Evolutionary conservation across 1,140 invertebrate species (phyloP).

Genomic region (Euwallacea similis): DNA sequence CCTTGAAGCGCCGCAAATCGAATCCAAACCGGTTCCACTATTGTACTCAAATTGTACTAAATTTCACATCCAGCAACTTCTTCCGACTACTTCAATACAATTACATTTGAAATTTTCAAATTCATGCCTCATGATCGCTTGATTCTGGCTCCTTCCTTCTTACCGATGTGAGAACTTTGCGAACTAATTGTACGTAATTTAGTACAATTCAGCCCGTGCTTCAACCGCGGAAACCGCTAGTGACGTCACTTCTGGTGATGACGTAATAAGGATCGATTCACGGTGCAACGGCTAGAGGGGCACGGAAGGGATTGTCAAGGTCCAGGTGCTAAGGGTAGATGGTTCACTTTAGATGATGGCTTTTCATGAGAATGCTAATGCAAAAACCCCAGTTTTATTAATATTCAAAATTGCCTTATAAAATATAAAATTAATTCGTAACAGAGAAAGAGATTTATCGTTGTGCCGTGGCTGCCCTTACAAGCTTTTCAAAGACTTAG

Average conservation of each 20-base stretch:
- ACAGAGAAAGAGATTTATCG: not conserved
- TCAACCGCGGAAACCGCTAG: not conserved
- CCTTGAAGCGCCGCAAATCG: not conserved
- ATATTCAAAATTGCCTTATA: not conserved
- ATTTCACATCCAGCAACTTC: not conserved
- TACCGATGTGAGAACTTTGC: not conserved
- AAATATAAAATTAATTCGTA: not conserved
- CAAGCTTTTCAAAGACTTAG: conserved; percentile 22
- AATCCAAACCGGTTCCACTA: not conserved
- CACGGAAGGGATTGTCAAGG: not conserved
- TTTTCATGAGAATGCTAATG: too few species aligned
- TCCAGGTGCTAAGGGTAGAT: too few species aligned
- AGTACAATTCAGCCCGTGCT: not conserved
- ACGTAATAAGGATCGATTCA: conserved; percentile 16
- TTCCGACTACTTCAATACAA: not conserved
- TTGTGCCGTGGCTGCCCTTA: conserved; percentile 45
- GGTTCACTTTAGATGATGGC: too few species aligned
- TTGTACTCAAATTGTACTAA: conserved; percentile 7
- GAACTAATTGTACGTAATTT: not conserved
- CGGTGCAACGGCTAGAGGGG: conserved; percentile 11
- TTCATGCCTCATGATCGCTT: not conserved
- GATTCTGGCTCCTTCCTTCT: not conserved
- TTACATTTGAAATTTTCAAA: not conserved
- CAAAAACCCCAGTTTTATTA: not conserved
- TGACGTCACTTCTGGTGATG: conserved; percentile 1